A percentile compares a stretch with the other conserved stretches of the same genome.
Evolutionary conservation across 2,888 invertebrate species (phyloP).

Genomic region (Labia minor): DNA sequence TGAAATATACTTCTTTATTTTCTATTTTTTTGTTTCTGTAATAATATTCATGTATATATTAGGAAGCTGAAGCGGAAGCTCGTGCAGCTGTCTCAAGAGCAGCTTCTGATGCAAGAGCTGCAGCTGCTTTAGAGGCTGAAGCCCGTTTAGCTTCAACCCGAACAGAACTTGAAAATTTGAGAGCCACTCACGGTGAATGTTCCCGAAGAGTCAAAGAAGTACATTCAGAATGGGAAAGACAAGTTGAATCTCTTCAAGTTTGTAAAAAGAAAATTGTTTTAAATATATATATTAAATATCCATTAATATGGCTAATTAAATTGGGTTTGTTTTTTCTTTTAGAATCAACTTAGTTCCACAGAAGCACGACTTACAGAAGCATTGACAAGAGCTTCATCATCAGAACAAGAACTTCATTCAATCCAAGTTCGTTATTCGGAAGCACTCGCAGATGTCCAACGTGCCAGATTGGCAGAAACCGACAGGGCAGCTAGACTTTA

Average conservation of each 20-base stretch:
- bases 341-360: neutral
- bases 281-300: too few species aligned
- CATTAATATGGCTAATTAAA: too few species aligned
- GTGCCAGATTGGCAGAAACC: neutral
- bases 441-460: neutral
- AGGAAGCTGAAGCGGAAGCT: neutral
- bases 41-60: too few species aligned
- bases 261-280: too few species aligned
- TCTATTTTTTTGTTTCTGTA: too few species aligned
- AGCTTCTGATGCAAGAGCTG: neutral
- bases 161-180: neutral
- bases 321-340: neutral
- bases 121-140: neutral
- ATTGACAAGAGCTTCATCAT: neutral
- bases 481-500: neutral
- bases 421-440: neutral
- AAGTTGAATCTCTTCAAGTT: neutral
- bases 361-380: neutral
- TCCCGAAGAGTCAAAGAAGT: neutral
- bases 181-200: neutral
- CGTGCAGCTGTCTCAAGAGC: neutral
- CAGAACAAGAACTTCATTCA: neutral
- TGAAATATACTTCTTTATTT: too few species aligned
- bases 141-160: neutral
- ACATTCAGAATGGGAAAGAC: neutral